Evolutionary conservation across 2,888 invertebrate genomes (phyloP).

Genomic region (Peribatodes rhomboidaria): DNA sequence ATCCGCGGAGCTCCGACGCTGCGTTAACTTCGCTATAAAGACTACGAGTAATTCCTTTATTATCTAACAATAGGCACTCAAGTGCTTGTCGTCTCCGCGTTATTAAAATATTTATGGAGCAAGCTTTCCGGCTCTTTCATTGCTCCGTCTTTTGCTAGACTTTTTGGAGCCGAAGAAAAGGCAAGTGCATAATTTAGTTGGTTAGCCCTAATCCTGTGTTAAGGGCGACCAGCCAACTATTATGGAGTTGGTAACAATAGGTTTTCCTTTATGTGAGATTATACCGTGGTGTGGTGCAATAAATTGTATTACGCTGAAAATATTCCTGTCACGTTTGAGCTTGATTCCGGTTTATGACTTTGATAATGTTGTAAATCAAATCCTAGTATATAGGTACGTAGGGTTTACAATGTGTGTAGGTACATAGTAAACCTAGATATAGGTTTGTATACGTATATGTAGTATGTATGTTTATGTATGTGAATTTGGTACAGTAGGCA

Average conservation of each 20-base stretch:
- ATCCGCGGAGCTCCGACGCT: background rate
- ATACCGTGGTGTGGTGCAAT: background rate
- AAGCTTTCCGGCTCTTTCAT: conserved; percentile 52
- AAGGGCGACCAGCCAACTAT: conserved; percentile 27
- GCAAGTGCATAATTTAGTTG: conserved; percentile 47
- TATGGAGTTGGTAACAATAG: conserved; percentile 19
- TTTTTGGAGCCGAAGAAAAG: conserved; percentile 46
- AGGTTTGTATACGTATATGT: no score
- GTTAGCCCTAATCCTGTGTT: conserved; percentile 31
- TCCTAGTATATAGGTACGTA: background rate
- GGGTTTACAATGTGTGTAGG: no score
- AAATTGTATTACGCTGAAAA: background rate
- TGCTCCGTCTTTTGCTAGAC: conserved; percentile 49
- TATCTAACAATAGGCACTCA: conserved; percentile 51
- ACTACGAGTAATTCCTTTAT: conserved; percentile 52
- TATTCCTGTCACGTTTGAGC: conserved; percentile 9
- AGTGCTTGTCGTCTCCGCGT: conserved; percentile 47
- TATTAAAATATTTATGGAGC: conserved; percentile 55
- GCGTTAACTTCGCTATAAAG: conserved; percentile 31
- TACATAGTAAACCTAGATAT: no score
- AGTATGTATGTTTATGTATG: no score
- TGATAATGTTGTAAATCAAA: background rate
- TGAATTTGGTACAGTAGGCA: no score
- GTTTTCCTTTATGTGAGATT: conserved; percentile 7
- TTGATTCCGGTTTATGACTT: conserved; percentile 11